These are phyloP conservation scores for Ciconia maguari DNA, from an alignment of 2,113 vertebrate genomes.

Conservation along the genomic window DNA sequence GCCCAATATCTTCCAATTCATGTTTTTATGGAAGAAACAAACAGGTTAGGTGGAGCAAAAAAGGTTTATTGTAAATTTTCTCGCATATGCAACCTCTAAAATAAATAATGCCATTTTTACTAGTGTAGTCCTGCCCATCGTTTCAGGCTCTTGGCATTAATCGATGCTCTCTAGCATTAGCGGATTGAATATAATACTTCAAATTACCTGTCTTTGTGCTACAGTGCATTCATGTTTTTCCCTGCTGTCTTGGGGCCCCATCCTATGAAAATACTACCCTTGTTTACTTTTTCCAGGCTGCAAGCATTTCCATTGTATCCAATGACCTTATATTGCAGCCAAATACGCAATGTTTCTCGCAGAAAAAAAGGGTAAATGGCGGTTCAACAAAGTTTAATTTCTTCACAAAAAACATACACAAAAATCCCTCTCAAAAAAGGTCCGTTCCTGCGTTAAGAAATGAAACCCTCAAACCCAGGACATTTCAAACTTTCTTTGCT, in stretches of 20 bases:
- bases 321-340: background rate
- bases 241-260: background rate
- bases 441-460: background rate
- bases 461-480: background rate
- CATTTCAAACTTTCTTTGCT: background rate
- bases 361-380: background rate
- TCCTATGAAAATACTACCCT: background rate
- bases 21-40: background rate
- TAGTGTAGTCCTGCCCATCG: background rate
- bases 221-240: accelerated
- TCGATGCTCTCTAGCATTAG: background rate
- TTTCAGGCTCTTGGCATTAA: background rate
- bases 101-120: background rate
- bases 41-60: background rate
- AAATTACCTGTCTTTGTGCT: background rate
- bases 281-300: background rate
- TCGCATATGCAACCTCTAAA: accelerated
- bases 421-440: background rate
- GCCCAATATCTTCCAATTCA: background rate
- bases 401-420: background rate
- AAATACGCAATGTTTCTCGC: background rate
- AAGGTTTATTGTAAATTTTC: background rate
- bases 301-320: background rate
- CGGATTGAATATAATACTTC: background rate
- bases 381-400: background rate